Evolutionary conservation across 2,113 vertebrate genomes (phyloP).

Genomic region (Silurus glanis): DNA sequence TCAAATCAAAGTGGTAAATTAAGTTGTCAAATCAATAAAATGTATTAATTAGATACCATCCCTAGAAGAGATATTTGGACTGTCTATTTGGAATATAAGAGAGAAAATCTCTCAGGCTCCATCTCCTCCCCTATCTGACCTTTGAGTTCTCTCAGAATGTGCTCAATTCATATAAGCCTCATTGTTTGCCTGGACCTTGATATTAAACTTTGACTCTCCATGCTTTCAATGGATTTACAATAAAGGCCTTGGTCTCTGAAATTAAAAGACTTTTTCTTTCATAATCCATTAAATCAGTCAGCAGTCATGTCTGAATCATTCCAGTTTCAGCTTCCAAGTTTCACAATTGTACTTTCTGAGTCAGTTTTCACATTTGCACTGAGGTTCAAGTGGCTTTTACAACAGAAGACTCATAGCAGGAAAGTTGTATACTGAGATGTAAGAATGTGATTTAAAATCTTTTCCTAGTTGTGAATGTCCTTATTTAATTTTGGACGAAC

Average conservation of each 20-base stretch:
- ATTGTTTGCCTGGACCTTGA: constrained; percentile 27
- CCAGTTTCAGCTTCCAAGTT: not conserved
- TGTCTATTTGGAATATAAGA: not conserved
- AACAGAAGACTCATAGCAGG: not conserved
- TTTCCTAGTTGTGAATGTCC: not conserved
- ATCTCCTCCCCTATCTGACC: constrained; percentile 28
- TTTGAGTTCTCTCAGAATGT: not conserved
- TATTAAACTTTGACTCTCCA: not conserved
- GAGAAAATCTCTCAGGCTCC: not conserved
- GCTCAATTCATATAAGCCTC: constrained; percentile 36
- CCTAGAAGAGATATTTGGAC: not conserved
- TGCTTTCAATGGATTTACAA: not conserved
- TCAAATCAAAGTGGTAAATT: not conserved
- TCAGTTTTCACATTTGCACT: not conserved
- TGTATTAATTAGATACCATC: not conserved
- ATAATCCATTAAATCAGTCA: not conserved
- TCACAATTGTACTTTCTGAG: constrained; percentile 2
- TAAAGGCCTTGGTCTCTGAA: not conserved
- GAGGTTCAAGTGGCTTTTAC: not conserved
- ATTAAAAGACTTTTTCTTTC: not conserved
- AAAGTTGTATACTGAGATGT: not conserved
- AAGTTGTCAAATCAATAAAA: not conserved
- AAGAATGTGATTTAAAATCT: not conserved
- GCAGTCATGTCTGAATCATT: not conserved
- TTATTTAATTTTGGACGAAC: not conserved